A percentile compares a stretch with the other conserved stretches of the same genome.
Evolutionary conservation across 1,140 invertebrate genomes (phyloP).

Genomic region (Pectinophora gossypiella): DNA sequence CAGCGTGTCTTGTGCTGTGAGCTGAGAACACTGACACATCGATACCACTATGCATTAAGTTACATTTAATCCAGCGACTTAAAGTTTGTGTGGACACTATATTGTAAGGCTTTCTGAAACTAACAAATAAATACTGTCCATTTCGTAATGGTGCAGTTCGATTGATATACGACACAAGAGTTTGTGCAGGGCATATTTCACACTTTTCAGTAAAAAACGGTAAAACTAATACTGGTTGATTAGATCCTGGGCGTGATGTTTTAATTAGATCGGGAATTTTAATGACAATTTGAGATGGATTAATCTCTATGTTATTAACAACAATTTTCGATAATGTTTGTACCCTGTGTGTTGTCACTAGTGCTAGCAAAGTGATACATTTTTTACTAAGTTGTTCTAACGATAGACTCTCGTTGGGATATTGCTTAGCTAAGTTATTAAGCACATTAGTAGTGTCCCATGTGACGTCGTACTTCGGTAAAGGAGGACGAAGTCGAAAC

Average conservation of each 20-base stretch:
- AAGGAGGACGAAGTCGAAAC: neutral
- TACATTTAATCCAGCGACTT: slow-evolving; percentile 12
- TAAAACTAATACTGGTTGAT: neutral
- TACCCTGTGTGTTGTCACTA: slow-evolving; percentile 5
- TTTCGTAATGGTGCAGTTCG: neutral
- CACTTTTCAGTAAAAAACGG: neutral
- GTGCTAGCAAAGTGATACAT: slow-evolving; percentile 3
- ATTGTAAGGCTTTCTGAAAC: slow-evolving; percentile 3
- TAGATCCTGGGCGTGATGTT: neutral
- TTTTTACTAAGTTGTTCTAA: slow-evolving; percentile 4
- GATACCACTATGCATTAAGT: slow-evolving; percentile 14
- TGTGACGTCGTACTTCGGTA: slow-evolving; percentile 2
- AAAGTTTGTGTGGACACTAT: neutral
- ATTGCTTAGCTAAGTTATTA: neutral
- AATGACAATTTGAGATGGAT: neutral
- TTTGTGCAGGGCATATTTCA: neutral
- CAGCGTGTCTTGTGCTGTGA: neutral
- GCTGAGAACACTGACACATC: slow-evolving; percentile 5
- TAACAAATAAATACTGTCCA: neutral
- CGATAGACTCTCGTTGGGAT: neutral
- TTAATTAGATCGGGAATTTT: slow-evolving; percentile 5
- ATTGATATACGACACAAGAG: neutral
- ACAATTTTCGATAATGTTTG: slow-evolving; percentile 8
- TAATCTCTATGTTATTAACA: neutral
- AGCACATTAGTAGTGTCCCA: slow-evolving; percentile 7